Base-by-base conservation (phyloP, 2,113 vertebrate species). In the Colossoma macropomum region DNA sequence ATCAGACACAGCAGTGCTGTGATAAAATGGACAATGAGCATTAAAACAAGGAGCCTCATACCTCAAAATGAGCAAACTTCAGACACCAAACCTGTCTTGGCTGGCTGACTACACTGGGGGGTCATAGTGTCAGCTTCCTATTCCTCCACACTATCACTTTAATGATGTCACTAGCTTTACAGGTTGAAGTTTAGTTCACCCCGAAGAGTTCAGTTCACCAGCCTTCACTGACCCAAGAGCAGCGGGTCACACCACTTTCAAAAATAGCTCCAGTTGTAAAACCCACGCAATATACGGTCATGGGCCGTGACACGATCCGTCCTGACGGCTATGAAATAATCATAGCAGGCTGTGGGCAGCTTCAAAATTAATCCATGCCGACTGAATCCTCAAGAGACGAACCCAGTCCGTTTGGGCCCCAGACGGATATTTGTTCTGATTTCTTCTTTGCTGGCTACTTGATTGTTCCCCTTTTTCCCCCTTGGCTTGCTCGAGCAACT, bases 381-480 rank as follows among this genome's bases (percentile, higher is more conserved):
- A 65, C n/a, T 28, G 25, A 25, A 27, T 62, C 25, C 23, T 62
- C 23, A 27, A 62, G 60, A 62, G 60, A 52, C 50, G 60, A 27
- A 3, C 25, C 62, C 12, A 4, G 62, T 65, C 62, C 25, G n/a
- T 27, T 28, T 16, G 25, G 25, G n/a, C n/a, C 3, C 62, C 62
- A 65, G 62, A 65, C 27, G 62, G 62, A 28, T 25, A 65, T 65
- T 12, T 66, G 63, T 66, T 66, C 63, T 66, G 63, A 66, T 30
- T 19, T 30, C 63, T 19, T 32, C 63, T 28, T 27, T 28, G 23
- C 10, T 0, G 17, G 62, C 27, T 63, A 21, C n/a, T 65, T 25
- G 27, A 27, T 27, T 28, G 25, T 27, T 28, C 25, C n/a, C 4
- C 25, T 5, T 45, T n/a, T 41, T 41, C 10, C 25, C n/a, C 4